Evolutionary conservation across 2,797 vertebrate genomes (phyloP), one percentile per base, ranked within the genome.

Genomic region (Gymnoscopelus braueri): DNA sequence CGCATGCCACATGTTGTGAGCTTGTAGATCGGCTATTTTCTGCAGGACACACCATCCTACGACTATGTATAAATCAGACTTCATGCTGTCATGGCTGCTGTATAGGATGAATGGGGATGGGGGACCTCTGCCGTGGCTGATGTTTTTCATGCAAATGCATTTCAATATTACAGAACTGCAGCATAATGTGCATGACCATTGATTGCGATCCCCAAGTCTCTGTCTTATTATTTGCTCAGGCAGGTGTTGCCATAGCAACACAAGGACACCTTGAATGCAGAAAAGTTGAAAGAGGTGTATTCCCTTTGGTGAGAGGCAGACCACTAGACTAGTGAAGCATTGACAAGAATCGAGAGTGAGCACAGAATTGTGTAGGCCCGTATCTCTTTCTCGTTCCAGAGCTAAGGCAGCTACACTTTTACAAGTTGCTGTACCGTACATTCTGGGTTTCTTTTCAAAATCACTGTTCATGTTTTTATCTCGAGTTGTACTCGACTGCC

Each of bases 231-330:
- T 88, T 82, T 86, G 77, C 79, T 67, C 74, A 75, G 74, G 80
- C 75, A 77, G 67, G 63, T 82, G 86, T 84, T 75, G 66, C 84
- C 84, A 88, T 89, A 82, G 83, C 78, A 89, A 87, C 84, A 67
- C 77, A 77, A 75, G 70, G 69, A 66, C 75, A 70, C 79, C 59
- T 19, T 19, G 72, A 83, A 81, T 83, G 81, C 71, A 80, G 77
- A 70, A 80, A 87, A 79, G 69, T 67, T 79, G 58, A 54, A 47
- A 79, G 57, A 6, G 35, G 26, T 35, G 56, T 5, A 15, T 5
- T n/a, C 29, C 35, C 56, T 58, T 58, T n/a, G 68, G 68, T 75
- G 19, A 55, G 19, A 83, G 67, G 51, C 63, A 50, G 72, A 76
- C 71, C 67, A 86, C 58, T 71, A 72, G 70, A 54, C 69, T 87